Conservation (phyloP, 2,888 invertebrate genomes). For the Drosophila flavopinicola region DNA sequence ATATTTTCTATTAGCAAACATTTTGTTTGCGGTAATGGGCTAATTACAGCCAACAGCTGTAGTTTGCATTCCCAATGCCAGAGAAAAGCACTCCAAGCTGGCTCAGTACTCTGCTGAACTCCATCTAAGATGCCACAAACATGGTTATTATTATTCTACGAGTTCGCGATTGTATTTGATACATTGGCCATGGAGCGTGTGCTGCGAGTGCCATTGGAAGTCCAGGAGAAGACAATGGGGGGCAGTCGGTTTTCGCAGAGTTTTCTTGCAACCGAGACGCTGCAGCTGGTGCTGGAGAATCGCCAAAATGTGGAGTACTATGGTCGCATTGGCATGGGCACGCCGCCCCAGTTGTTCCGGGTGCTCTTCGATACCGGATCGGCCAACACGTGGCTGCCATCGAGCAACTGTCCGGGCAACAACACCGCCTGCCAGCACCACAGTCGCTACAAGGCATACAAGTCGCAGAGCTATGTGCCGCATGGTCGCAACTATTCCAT, state of each 20-base stretch:
- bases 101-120: slow-evolving; percentile 20
- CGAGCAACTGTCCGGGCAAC: slow-evolving; percentile 94
- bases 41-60: slow-evolving; percentile 22
- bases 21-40: slow-evolving; percentile 5
- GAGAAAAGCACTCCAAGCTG: neutral
- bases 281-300: slow-evolving; percentile 29
- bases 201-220: slow-evolving; percentile 36
- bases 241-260: neutral
- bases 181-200: neutral
- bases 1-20: neutral
- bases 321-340: slow-evolving; percentile 94
- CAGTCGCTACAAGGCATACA: slow-evolving; percentile 94
- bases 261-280: slow-evolving; percentile 1
- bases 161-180: neutral
- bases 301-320: slow-evolving; percentile 88
- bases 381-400: slow-evolving; percentile 98
- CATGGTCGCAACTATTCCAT: slow-evolving; percentile 96
- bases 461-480: slow-evolving; percentile 91
- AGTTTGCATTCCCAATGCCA: neutral
- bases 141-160: slow-evolving; percentile 5
- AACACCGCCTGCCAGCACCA: slow-evolving; percentile 97
- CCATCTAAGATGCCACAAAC: slow-evolving; percentile 38
- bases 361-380: slow-evolving; percentile 99
- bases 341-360: slow-evolving; percentile 94
- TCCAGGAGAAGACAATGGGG: neutral